Evolutionary conservation across 2,113 vertebrate species (phyloP), one percentile per base, ranked within the genome.

Genomic region (Channa argus): DNA sequence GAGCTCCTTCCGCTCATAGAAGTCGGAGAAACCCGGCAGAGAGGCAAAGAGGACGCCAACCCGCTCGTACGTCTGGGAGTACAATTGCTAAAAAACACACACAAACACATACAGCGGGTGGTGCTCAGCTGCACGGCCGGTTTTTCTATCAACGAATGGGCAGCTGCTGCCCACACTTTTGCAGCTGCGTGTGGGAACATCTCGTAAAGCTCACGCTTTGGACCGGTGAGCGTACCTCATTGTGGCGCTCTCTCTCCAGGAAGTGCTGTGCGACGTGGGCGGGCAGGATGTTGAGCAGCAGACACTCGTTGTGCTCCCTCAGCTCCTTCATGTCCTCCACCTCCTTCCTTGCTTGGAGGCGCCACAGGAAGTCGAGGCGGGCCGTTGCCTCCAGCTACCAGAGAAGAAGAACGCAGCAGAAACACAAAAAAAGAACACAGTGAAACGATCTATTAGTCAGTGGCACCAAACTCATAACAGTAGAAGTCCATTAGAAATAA

Each of bases 21-120:
- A 97, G 75, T 96, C 94, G 0, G 96, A 96, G 86, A 98, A 97
- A 45, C 95, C 96, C 0, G 95, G 96, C 74, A 98, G 96, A 24
- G 96, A 97, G 47, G 96, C 96, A 64, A 98, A 98, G 94, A 97
- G 96, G 82, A 98, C 96, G 1, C 96, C 96, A 0, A 98, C 97
- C 0, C 94, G 94, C 52, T 96, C 95, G 3, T 96, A 97, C 13
- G 96, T 96, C 72, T 97, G 95, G 33, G 96, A 96, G 74, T 97
- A 98, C 67, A 97, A 89, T 73, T 97, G 96, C 96, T 97, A 54
- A 46, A 63, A 71, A 3, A 55, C 9, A 59, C 33, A 43, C 34
- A 58, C 38, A 47, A 24, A 24, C 24, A 24, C 24, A 24, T 24
- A 24, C 24, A 24, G 24, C 24, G 24, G 24, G 24, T 24, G 24